phyloP scores from a whole-genome alignment of 2,888 invertebrate genomes.

The Ichneumoninae sp. region DNA sequence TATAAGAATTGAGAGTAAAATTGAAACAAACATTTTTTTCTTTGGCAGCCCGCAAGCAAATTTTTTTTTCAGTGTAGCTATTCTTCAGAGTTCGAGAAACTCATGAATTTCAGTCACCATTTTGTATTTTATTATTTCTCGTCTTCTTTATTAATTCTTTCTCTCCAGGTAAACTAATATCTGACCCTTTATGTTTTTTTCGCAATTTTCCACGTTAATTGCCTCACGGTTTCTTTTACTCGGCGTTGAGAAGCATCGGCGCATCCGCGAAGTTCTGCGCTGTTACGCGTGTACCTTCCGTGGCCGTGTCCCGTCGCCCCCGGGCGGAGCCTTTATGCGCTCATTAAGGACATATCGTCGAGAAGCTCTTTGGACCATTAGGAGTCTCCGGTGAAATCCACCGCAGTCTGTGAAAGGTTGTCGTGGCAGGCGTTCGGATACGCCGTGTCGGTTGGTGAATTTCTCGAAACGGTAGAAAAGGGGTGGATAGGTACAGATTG shows the following conservation, averaged over 20 bases:
- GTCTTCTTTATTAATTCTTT: background rate
- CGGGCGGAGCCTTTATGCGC: slow-evolving; percentile 13
- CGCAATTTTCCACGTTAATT: background rate
- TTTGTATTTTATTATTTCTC: background rate
- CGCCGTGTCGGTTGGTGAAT: background rate
- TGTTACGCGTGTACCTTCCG: background rate
- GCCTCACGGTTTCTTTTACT: slow-evolving; percentile 1
- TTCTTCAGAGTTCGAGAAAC: background rate
- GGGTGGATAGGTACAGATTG: background rate
- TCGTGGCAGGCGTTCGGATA: slow-evolving; percentile 7
- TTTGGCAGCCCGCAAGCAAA: too few relatives aligned
- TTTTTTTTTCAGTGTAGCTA: background rate
- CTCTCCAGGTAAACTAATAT: background rate
- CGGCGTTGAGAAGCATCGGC: background rate
- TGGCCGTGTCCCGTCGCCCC: background rate
- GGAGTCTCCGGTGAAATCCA: background rate
- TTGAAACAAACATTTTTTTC: too few relatives aligned
- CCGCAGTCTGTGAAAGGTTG: background rate
- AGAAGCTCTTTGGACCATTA: slow-evolving; percentile 16
- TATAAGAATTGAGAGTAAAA: too few relatives aligned
- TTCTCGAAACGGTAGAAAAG: background rate
- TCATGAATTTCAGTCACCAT: background rate
- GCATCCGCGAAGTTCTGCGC: background rate
- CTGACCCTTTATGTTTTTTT: background rate
- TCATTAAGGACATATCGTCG: slow-evolving; percentile 32